These are phyloP conservation scores for Anastatus disparis DNA, from an alignment of 1,140 invertebrate species.

Conservation along the genomic window DNA sequence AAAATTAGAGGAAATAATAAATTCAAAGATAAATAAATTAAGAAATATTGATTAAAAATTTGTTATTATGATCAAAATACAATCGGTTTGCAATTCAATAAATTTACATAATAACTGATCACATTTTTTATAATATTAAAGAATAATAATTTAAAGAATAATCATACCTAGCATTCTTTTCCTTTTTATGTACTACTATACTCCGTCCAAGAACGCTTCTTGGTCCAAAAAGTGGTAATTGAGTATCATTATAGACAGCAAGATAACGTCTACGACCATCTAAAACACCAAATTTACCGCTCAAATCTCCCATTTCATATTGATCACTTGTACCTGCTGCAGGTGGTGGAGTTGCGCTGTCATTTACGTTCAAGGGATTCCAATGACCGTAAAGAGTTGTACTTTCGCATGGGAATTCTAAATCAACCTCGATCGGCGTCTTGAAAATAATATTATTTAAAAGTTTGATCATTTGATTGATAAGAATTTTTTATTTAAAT, in stretches of 20 bases:
- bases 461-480: not conserved
- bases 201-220: slow-evolving; percentile 87
- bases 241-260: slow-evolving; percentile 81
- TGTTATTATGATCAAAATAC: no score
- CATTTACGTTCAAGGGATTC: slow-evolving; percentile 82
- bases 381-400: slow-evolving; percentile 83
- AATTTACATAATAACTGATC: no score
- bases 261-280: slow-evolving; percentile 71
- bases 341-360: slow-evolving; percentile 70
- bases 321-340: slow-evolving; percentile 81
- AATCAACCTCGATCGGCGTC: slow-evolving; percentile 81
- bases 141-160: no score
- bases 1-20: no score
- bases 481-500: not conserved
- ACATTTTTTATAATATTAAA: no score
- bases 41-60: no score
- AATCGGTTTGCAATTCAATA: no score
- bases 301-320: slow-evolving; percentile 90
- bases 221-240: slow-evolving; percentile 85
- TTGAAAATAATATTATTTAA: slow-evolving; percentile 56
- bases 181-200: slow-evolving; percentile 85
- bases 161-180: slow-evolving; percentile 68
- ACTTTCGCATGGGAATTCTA: slow-evolving; percentile 89
- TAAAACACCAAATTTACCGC: slow-evolving; percentile 86
- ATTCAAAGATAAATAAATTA: no score